Percentiles rank a stretch among this genome's conserved stretches.
phyloP scores from a whole-genome alignment of 2,888 invertebrate genomes.

The Theodoxus fluviatilis region DNA sequence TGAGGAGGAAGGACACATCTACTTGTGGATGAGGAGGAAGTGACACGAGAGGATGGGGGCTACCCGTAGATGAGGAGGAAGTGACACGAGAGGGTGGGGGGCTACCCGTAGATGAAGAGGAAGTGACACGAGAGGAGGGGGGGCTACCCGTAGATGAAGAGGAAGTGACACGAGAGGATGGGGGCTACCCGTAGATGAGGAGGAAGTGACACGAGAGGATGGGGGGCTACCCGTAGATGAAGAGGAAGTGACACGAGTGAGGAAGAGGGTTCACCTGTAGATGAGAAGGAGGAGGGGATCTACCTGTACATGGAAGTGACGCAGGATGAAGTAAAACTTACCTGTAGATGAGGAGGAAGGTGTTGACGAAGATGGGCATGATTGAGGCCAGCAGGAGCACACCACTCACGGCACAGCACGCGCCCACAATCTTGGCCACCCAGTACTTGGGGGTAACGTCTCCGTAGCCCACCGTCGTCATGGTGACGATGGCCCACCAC shows the following conservation, averaged over 20 bases:
- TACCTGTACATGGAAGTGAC: not conserved
- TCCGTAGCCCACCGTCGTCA: conserved; percentile 60
- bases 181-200: not conserved
- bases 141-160: no score
- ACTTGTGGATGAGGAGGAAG: no score
- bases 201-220: not conserved
- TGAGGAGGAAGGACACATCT: no score
- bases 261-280: no score
- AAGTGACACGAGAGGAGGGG: no score
- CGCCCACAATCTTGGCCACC: conserved; percentile 44
- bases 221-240: no score
- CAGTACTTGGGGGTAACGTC: conserved; percentile 46
- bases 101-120: no score
- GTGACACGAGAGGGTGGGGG: no score
- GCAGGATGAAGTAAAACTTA: no score
- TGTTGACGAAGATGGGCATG: conserved; percentile 57
- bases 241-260: no score
- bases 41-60: not conserved
- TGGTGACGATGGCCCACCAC: conserved; percentile 58
- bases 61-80: not conserved
- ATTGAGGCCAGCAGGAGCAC: conserved; percentile 52
- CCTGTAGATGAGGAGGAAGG: conserved; percentile 52
- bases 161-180: no score
- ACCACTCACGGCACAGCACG: conserved; percentile 46
- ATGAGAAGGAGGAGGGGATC: no score